A percentile compares a stretch with the other conserved stretches of the same genome.
Evolutionary conservation across 2,113 vertebrate species (phyloP).

Genomic region (Heterocephalus glaber): DNA sequence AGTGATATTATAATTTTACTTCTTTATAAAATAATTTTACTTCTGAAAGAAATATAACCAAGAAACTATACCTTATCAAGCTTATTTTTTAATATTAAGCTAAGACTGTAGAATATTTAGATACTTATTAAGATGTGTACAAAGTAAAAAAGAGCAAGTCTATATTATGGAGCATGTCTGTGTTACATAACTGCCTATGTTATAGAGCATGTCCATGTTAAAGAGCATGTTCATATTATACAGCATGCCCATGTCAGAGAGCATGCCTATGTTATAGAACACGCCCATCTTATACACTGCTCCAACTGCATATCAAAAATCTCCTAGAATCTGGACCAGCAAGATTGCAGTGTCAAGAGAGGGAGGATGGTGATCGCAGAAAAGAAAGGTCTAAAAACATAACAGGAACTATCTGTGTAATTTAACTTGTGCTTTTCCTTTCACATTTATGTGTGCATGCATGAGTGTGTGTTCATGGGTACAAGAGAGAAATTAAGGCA

Average conservation of each 20-base stretch:
- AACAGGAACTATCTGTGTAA: background rate
- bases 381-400: background rate
- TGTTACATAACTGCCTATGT: too few relatives aligned
- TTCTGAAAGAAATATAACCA: background rate
- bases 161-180: too few relatives aligned
- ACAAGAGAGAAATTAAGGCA: background rate
- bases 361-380: accelerated
- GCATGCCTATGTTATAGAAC: background rate
- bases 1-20: too few relatives aligned
- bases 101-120: background rate
- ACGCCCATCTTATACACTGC: background rate
- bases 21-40: too few relatives aligned
- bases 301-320: background rate
- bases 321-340: background rate
- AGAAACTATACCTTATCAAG: background rate
- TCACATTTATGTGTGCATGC: background rate
- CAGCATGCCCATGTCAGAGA: too few relatives aligned
- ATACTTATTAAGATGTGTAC: background rate
- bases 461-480: background rate
- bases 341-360: accelerated
- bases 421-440: background rate
- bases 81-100: background rate
- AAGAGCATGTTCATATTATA: too few relatives aligned
- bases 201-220: too few relatives aligned
- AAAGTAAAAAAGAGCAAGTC: background rate